phyloP scores from a whole-genome alignment of 1,140 invertebrate genomes.

The Lordiphosa clarofinis region DNA sequence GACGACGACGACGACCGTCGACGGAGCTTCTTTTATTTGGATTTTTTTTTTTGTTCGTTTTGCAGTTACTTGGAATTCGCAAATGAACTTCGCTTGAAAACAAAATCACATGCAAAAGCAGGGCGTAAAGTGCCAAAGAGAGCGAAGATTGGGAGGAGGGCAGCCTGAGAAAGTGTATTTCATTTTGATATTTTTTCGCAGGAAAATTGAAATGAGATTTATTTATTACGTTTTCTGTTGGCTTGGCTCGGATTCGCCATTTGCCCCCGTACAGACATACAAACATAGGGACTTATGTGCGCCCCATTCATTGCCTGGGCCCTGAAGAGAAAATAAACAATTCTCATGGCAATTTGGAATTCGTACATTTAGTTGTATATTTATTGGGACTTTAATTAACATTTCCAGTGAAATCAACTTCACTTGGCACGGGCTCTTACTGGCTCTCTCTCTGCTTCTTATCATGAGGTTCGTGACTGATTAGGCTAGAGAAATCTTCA shows the following conservation, averaged over 20 bases:
- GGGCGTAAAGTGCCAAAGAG: constrained; percentile 60
- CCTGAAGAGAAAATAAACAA: constrained; percentile 44
- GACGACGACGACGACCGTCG: constrained; percentile 15
- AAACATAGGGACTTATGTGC: neutral
- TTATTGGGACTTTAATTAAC: constrained; percentile 67
- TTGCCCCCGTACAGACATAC: neutral
- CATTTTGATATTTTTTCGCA: constrained; percentile 74
- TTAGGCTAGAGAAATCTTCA: constrained; percentile 48
- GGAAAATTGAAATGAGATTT: constrained; percentile 77
- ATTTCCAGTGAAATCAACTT: constrained; percentile 57
- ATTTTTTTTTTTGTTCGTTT: constrained; percentile 24
- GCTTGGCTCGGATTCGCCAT: constrained; percentile 30
- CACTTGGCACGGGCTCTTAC: constrained; percentile 14
- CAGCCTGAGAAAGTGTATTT: constrained; percentile 66
- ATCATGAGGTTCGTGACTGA: constrained; percentile 62
- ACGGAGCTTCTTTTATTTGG: constrained; percentile 23
- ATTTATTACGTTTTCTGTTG: constrained; percentile 68
- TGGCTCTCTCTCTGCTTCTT: constrained; percentile 14
- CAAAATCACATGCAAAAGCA: constrained; percentile 74
- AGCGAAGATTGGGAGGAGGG: neutral
- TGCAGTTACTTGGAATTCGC: constrained; percentile 73
- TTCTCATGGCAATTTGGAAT: constrained; percentile 48
- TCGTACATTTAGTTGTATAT: constrained; percentile 22
- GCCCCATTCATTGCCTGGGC: constrained; percentile 46
- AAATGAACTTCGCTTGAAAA: constrained; percentile 78